These are phyloP conservation scores for Uloborus plumipes DNA, from an alignment of 2,888 invertebrate genomes.

Conservation along the genomic window DNA sequence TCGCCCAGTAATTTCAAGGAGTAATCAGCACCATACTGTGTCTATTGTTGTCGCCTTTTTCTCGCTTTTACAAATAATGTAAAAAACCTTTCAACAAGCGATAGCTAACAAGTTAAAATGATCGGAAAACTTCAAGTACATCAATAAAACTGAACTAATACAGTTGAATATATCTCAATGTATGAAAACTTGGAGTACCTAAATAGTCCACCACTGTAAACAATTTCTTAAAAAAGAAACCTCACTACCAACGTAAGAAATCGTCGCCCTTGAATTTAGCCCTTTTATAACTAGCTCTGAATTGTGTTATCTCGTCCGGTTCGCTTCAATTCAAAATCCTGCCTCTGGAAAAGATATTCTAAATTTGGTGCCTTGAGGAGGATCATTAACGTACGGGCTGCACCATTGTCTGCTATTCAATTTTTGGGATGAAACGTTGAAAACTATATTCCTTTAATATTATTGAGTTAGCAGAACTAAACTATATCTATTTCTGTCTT, in stretches of 20 bases:
- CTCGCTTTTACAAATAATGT: no score
- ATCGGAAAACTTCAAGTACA: no score
- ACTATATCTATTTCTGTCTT: no score
- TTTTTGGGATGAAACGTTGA: slow-evolving; percentile 7
- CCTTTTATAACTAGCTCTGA: slow-evolving; percentile 21
- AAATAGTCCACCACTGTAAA: not conserved
- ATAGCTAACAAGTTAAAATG: no score
- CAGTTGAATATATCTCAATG: no score
- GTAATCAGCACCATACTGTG: no score
- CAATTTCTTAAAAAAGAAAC: not conserved
- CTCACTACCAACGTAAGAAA: slow-evolving; percentile 6
- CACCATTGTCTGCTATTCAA: slow-evolving; percentile 28
- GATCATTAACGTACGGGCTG: slow-evolving; percentile 39
- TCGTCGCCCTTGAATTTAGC: slow-evolving; percentile 8
- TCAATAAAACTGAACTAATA: no score
- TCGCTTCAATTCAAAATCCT: slow-evolving; percentile 3
- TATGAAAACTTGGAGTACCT: not conserved
- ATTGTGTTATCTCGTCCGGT: slow-evolving; percentile 5
- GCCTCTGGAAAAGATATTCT: slow-evolving; percentile 23
- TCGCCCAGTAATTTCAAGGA: no score
- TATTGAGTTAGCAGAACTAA: no score
- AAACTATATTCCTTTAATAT: no score
- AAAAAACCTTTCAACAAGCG: no score
- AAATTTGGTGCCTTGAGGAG: slow-evolving; percentile 16
- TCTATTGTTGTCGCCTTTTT: no score